phyloP scores from a whole-genome alignment of 2,113 vertebrate species.

The Zosterops pallidus region DNA sequence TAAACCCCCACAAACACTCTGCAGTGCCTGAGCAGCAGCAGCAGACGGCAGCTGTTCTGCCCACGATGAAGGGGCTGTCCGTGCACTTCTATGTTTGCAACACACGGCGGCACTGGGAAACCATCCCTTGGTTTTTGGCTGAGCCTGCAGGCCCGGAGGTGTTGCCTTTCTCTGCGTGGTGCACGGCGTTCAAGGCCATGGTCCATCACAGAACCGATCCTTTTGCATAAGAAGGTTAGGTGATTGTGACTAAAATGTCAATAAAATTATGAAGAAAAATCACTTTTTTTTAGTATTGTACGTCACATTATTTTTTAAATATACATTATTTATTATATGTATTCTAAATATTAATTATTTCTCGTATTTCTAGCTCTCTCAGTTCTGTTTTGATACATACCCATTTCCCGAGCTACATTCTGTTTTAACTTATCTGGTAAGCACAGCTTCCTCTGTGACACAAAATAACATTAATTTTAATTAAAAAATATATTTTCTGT shows the following conservation, averaged over 20 bases:
- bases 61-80: background rate
- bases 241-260: background rate
- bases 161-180: accelerated
- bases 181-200: accelerated
- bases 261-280: background rate
- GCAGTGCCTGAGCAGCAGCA: background rate
- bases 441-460: background rate
- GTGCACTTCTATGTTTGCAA: background rate
- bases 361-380: background rate
- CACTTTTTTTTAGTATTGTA: background rate
- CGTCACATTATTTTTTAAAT: background rate
- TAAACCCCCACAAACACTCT: background rate
- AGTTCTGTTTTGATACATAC: background rate
- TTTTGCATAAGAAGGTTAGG: background rate
- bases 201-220: background rate
- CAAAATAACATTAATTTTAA: background rate
- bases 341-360: too few relatives aligned
- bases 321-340: background rate
- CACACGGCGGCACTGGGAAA: background rate
- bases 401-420: background rate
- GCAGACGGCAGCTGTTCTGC: background rate
- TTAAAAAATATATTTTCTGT: background rate
- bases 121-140: background rate
- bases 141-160: too few relatives aligned
- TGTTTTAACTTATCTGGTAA: background rate